Percentiles rank a stretch among this genome's conserved stretches.
Evolutionary conservation across 1,140 invertebrate species (phyloP).

Genomic region (Heliothis virescens): DNA sequence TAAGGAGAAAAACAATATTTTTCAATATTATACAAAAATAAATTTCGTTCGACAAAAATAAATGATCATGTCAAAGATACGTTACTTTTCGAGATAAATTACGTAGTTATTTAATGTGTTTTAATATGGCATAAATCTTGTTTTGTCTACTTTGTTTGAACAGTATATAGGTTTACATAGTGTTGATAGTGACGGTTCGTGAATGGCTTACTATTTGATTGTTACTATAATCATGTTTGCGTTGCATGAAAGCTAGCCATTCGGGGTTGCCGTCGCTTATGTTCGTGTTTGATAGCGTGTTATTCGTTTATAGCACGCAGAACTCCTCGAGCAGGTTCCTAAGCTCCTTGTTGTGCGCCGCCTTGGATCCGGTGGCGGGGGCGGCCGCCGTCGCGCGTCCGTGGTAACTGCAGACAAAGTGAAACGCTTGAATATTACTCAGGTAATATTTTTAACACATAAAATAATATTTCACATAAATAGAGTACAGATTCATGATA

Average conservation of each 20-base stretch:
- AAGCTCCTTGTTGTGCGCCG: constrained; percentile 96
- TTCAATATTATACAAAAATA: constrained; percentile 54
- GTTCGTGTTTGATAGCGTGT: not conserved
- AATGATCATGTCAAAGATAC: constrained; percentile 51
- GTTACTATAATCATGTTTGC: not conserved
- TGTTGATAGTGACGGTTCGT: not conserved
- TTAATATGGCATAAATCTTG: constrained; percentile 50
- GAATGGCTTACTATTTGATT: constrained; percentile 33
- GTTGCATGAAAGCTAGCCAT: constrained; percentile 18
- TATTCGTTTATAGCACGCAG: constrained; percentile 83
- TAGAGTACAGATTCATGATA: no score
- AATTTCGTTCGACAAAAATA: constrained; percentile 53
- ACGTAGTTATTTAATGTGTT: constrained; percentile 32
- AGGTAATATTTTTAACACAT: no score
- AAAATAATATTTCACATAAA: no score
- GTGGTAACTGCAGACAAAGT: constrained; percentile 90
- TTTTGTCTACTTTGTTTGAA: constrained; percentile 32
- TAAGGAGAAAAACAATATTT: constrained; percentile 63
- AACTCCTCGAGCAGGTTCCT: constrained; percentile 91
- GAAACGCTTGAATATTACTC: no score
- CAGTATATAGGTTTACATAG: constrained; percentile 17
- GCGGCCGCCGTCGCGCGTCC: constrained; percentile 96
- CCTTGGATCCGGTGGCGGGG: constrained; percentile 98
- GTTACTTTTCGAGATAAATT: constrained; percentile 60
- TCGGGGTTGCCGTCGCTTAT: not conserved